These are phyloP conservation scores for Crotalus tigris DNA, from an alignment of 2,113 vertebrate genomes.

Conservation along the genomic window DNA sequence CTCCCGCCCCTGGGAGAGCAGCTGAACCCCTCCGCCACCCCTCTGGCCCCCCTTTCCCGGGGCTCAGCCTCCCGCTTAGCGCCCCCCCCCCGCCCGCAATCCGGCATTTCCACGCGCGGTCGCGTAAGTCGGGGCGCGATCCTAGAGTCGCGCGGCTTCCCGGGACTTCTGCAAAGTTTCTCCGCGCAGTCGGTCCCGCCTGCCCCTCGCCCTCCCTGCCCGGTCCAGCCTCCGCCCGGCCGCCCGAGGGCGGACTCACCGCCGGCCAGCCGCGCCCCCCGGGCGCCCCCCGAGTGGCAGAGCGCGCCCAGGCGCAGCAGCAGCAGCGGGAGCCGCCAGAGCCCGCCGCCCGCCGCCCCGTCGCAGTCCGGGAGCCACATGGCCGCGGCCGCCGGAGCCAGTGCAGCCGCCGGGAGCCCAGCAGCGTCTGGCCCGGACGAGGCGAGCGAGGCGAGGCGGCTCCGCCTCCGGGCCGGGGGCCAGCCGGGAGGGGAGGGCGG, in stretches of 20 bases:
- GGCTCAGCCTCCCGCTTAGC: background rate
- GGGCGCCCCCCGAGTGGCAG: background rate
- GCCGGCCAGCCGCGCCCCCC: background rate
- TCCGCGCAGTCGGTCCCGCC: background rate
- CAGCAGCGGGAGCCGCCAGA: background rate
- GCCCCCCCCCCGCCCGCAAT: background rate
- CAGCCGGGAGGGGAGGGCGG: background rate
- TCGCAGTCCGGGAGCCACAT: background rate
- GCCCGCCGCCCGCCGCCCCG: background rate
- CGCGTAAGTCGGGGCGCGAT: background rate
- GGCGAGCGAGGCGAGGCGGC: background rate
- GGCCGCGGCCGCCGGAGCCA: background rate
- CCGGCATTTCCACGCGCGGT: background rate
- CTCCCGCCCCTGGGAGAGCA: background rate
- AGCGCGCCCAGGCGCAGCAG: background rate
- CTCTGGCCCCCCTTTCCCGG: background rate
- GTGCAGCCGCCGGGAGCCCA: background rate
- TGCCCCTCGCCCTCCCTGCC: background rate
- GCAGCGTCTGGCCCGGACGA: background rate
- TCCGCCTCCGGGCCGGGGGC: conserved; percentile 3
- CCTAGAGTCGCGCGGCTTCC: background rate
- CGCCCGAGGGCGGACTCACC: background rate
- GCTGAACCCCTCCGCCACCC: background rate
- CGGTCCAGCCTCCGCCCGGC: background rate
- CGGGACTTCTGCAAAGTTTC: background rate